Evolutionary conservation across 1,140 invertebrate genomes (phyloP).

Genomic region (Ruditapes philippinarum): DNA sequence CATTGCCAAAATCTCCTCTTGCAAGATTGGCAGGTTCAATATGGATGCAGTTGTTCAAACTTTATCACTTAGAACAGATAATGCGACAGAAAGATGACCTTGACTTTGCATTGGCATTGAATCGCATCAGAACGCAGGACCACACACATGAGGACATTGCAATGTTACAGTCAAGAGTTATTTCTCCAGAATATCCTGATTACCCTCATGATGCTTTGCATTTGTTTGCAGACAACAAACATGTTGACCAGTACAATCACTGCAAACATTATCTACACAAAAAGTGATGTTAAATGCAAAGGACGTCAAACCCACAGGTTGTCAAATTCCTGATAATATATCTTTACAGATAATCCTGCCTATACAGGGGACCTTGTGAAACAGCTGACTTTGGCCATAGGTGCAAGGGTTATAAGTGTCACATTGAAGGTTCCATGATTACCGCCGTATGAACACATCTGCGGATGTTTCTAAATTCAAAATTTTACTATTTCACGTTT

Average conservation of each 20-base stretch:
- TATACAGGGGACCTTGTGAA: not conserved
- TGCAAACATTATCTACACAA: not conserved
- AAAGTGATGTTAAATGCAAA: not conserved
- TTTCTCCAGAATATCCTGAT: not conserved
- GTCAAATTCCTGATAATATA: not conserved
- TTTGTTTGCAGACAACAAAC: not conserved
- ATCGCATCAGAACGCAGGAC: not conserved
- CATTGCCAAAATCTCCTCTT: not conserved
- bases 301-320: not conserved
- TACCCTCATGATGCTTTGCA: too few relatives aligned
- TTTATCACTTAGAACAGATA: not conserved
- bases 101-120: not conserved
- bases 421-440: too few relatives aligned
- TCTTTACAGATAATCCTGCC: constrained; percentile 18
- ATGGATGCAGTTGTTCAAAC: not conserved
- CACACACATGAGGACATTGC: not conserved
- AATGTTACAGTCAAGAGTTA: not conserved
- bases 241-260: constrained; percentile 13
- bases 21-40: constrained; percentile 6
- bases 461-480: too few relatives aligned
- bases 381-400: not conserved
- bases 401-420: not conserved
- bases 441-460: too few relatives aligned
- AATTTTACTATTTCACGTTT: too few relatives aligned
- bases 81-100: constrained; percentile 21